These are phyloP conservation scores for Pseudorectes ferrugineus DNA, from an alignment of 2,113 vertebrate genomes.

Conservation along the genomic window DNA sequence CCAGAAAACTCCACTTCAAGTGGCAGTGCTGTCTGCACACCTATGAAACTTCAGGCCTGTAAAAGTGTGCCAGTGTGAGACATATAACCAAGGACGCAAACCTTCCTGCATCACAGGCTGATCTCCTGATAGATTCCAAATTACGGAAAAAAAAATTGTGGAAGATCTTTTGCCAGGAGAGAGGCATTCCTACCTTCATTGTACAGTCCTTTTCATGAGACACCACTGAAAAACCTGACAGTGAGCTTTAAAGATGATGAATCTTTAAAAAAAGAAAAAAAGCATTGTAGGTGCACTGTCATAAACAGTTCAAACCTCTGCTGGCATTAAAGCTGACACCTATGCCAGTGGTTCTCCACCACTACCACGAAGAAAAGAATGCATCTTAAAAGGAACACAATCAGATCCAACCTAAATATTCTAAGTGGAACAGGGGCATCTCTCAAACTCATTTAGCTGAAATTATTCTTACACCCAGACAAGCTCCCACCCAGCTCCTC, in stretches of 20 bases:
- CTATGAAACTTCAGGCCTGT: not conserved
- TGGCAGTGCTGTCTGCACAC: not conserved
- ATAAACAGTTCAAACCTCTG: conserved; percentile 60
- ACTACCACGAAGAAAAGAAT: not conserved
- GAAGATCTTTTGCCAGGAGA: conserved; percentile 61
- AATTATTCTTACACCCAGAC: not conserved
- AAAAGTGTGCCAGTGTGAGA: not conserved
- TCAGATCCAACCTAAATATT: not conserved
- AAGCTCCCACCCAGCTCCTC: not conserved
- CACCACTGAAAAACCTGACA: conserved; percentile 65
- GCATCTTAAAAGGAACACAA: conserved; percentile 5
- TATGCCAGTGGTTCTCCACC: conserved; percentile 35
- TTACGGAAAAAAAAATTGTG: conserved; percentile 35
- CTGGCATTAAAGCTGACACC: conserved; percentile 39
- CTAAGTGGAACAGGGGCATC: not conserved
- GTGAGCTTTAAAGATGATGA: conserved; percentile 68
- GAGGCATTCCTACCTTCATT: conserved; percentile 62
- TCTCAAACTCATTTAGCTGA: not conserved
- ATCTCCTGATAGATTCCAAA: conserved; percentile 59
- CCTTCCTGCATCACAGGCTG: not conserved
- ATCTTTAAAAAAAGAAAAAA: conserved; percentile 68
- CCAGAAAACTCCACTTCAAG: not conserved
- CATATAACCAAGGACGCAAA: not conserved
- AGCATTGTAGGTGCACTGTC: conserved; percentile 63
- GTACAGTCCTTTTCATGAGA: conserved; percentile 63